Base-by-base conservation (phyloP, 1,140 invertebrate genomes). In the Oncopeltus fasciatus region DNA sequence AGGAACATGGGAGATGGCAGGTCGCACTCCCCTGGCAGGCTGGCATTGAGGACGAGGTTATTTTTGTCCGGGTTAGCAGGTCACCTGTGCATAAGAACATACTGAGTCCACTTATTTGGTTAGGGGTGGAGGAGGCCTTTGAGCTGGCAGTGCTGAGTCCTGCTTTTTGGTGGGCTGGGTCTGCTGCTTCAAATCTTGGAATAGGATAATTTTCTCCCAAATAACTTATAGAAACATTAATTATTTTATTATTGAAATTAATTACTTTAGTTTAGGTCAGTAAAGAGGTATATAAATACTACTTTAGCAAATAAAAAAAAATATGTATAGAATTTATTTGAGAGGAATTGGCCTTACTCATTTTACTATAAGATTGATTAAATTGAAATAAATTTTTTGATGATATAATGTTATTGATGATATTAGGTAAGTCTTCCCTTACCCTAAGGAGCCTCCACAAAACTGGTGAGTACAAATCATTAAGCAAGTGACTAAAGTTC, bases 391-490 rank as follows among this genome's bases (percentile, higher is more conserved):
- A n/a, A 49, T 60, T 46, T 20, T 31, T 60, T 24, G 26, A n/a
- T 20, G 18, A 21, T 46, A 46, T 14, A 4, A 11, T 26, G 16
- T 46, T 16, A 46, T 46, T 47, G 2, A 24, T 31, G 5, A 14
- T 5, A 38, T 11, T 47, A 57, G 18, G 14, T n/a, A 27, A 38
- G 28, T 57, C 21, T 4, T 11, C 11, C 11, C 59, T 59, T 57
- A 69, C 68, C 57, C 46, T 63, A 1, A 69, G 57, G 59, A 63
- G 57, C 49, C 66, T 64, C 67, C 67, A 69, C 27, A 69, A 18
- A 9, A 69, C 47, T 26, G 68, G 67, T 18, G 33, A 27, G 57
- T 69, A 69, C 2, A 68, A 49, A 1, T 60, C 57, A 31, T 67
- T 67, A 24, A 69, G 60, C 2, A 63, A 46, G 57, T 63, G 57